Evolutionary conservation across 2,888 invertebrate genomes (phyloP), one percentile per base, ranked within the genome.

Genomic region (Seladonia tumulorum): DNA sequence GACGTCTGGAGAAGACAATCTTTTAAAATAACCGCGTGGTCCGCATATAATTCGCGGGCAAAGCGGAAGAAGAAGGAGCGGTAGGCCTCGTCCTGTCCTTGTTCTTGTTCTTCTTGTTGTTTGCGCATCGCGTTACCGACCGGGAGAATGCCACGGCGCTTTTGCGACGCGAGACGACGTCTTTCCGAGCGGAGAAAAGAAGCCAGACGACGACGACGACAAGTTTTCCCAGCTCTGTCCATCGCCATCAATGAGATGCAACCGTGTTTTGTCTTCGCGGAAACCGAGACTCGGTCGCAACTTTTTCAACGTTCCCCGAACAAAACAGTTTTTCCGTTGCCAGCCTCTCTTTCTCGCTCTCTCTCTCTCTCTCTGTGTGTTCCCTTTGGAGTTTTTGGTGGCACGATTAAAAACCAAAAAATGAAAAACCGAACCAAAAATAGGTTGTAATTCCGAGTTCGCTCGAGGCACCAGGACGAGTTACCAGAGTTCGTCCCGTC

Each of bases 11-110:
- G 82, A 78, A 88, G 91, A 91, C 89, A 91, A 91, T 92, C 90
- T 91, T 91, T 91, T 91, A 91, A 91, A 89, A 92, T 91, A 92
- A 91, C 86, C 82, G 82, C 80, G 90, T 81, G 89, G 80, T 78
- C 81, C 79, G 89, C 78, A 70, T 74, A 83, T 90, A 91, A 91
- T 91, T 89, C 83, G 85, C 87, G 86, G 79, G 77, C 71, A 76
- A 73, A 82, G 82, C 86, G 72, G 72, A 85, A 70, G 76, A 79
- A 74, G 74, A 86, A 71, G 74, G 76, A 75, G 72, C 4, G 29
- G 63, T 0, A 29, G 16, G 1, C 7, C n/a, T 45, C 60, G 57
- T 71, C 47, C 60, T n/a, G 68, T 57, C 68, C 22, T 25, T 39
- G 29, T 29, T 18, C 35, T n/a, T 47, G 45, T 14, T 45, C 25